Conservation (phyloP, 2,797 vertebrate genomes). For the Coregonus suidteri region DNA sequence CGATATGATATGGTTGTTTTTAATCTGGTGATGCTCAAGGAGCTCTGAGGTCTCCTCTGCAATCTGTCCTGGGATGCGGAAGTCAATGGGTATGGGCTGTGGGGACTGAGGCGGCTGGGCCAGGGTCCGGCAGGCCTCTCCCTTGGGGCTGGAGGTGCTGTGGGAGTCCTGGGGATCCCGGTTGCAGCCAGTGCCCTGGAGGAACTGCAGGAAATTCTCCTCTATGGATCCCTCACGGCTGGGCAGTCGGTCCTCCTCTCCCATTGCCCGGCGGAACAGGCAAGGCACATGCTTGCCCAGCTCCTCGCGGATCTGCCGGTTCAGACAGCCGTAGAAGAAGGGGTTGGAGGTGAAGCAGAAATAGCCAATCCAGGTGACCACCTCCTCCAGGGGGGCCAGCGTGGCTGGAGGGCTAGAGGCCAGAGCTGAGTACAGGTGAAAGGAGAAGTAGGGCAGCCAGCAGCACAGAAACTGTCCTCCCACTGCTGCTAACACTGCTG, state of each 20-base stretch:
- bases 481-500: constrained; percentile 88
- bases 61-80: constrained; percentile 91
- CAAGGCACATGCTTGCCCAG: constrained; percentile 89
- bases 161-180: constrained; percentile 81
- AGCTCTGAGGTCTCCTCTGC: constrained; percentile 86
- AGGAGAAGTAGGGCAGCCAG: constrained; percentile 97
- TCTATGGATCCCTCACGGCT: constrained; percentile 95
- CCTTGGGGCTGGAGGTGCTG: constrained; percentile 83
- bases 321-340: constrained; percentile 97
- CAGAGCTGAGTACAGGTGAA: constrained; percentile 90
- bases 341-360: constrained; percentile 98
- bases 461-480: constrained; percentile 96
- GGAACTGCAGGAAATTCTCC: constrained; percentile 98
- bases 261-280: constrained; percentile 84
- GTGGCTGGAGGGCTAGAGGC: constrained; percentile 80
- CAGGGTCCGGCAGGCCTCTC: constrained; percentile 71
- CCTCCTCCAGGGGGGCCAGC: constrained; percentile 85
- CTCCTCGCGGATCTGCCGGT: constrained; percentile 95
- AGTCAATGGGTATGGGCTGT: constrained; percentile 83
- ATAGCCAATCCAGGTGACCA: constrained; percentile 97
- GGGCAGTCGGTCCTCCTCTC: constrained; percentile 86
- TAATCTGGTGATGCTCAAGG: constrained; percentile 75
- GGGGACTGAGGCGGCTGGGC: constrained; percentile 39
- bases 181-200: constrained; percentile 91
- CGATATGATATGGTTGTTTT: constrained; percentile 78